These are phyloP conservation scores for Pangasius krempfi DNA, from an alignment of 2,797 vertebrate genomes.

Conservation along the genomic window DNA sequence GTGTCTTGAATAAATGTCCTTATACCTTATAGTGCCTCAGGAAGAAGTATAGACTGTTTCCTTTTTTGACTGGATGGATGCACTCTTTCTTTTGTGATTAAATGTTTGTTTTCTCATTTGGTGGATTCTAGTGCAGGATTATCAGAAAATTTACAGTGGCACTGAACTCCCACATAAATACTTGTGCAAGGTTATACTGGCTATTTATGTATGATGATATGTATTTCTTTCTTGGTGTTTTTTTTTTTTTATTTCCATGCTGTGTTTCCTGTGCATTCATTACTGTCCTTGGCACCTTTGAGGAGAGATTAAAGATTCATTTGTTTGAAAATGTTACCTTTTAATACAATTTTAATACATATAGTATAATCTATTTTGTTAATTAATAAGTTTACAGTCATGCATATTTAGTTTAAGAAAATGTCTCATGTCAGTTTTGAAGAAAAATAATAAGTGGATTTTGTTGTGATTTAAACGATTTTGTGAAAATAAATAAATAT, in stretches of 20 bases:
- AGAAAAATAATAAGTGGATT: slow-evolving; percentile 40
- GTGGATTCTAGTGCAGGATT: slow-evolving; percentile 17
- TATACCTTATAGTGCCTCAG: slow-evolving; percentile 60
- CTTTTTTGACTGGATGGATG: slow-evolving; percentile 33
- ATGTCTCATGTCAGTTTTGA: slow-evolving; percentile 41
- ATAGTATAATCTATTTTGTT: neutral
- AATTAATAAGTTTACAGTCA: neutral
- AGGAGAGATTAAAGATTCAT: neutral
- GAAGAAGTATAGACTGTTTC: slow-evolving; percentile 49
- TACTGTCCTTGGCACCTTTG: neutral
- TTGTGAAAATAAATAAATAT: slow-evolving; percentile 18
- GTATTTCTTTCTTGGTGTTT: neutral
- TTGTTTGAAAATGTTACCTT: neutral
- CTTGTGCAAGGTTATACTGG: slow-evolving; percentile 57
- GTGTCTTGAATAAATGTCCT: slow-evolving; percentile 61
- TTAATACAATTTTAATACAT: neutral
- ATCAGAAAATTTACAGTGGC: slow-evolving; percentile 46
- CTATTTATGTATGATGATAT: slow-evolving; percentile 72
- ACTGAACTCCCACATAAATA: slow-evolving; percentile 56
- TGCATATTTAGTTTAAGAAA: slow-evolving; percentile 34
- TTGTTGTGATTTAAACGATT: slow-evolving; percentile 54
- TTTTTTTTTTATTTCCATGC: slow-evolving; percentile 49
- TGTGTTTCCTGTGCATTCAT: slow-evolving; percentile 45
- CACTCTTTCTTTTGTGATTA: slow-evolving; percentile 34
- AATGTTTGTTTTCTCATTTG: slow-evolving; percentile 41